phyloP scores from a whole-genome alignment of 2,888 invertebrate species.

The Sceliomorpha sp. region DNA sequence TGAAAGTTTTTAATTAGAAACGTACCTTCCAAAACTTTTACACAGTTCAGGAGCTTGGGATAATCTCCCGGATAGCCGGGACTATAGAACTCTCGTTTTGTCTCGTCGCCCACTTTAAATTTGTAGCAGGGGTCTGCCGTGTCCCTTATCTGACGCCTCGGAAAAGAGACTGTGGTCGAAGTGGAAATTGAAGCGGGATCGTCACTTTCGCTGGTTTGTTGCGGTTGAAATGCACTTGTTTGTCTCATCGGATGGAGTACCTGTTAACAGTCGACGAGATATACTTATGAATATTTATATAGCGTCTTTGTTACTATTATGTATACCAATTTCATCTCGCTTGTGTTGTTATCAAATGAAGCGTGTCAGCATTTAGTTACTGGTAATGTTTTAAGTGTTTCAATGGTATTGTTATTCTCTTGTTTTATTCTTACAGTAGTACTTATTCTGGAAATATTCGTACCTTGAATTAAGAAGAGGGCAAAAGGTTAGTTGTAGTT shows the following conservation, averaged over 20 bases:
- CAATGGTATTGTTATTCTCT: no score
- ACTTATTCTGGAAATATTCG: no score
- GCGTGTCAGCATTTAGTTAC: no score
- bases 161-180: slow-evolving; percentile 37
- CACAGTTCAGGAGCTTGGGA: slow-evolving; percentile 86
- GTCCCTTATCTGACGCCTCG: slow-evolving; percentile 69
- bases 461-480: no score
- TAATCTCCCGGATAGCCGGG: slow-evolving; percentile 86
- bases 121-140: slow-evolving; percentile 81
- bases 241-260: slow-evolving; percentile 5
- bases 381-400: no score
- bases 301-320: no score
- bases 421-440: no score
- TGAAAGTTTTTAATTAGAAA: slow-evolving; percentile 34
- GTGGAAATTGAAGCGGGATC: slow-evolving; percentile 22
- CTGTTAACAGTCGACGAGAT: no score
- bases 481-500: no score
- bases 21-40: slow-evolving; percentile 85
- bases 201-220: slow-evolving; percentile 8
- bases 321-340: no score
- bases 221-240: slow-evolving; percentile 3
- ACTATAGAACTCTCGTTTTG: slow-evolving; percentile 85
- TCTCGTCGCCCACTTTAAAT: slow-evolving; percentile 83
- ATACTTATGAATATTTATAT: no score
- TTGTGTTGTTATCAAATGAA: no score